phyloP scores from a whole-genome alignment of 1,140 invertebrate genomes.

The Drosophila eugracilis region DNA sequence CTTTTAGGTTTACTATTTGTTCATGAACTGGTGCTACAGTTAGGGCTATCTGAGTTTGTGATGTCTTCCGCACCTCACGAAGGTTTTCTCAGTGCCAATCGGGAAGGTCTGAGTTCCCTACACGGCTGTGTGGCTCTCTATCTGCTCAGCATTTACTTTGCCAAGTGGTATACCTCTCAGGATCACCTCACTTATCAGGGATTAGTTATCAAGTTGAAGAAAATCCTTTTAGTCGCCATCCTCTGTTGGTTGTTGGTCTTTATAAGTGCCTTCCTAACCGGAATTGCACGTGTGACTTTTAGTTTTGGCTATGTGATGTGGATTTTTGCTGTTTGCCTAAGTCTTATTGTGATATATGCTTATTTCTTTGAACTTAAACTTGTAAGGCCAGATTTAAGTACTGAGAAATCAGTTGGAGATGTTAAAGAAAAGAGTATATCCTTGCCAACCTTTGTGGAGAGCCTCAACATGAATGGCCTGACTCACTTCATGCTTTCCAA shows the following conservation, averaged over 20 bases:
- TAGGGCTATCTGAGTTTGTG: constrained; percentile 90
- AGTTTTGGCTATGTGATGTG: constrained; percentile 60
- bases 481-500: constrained; percentile 66
- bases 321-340: constrained; percentile 24
- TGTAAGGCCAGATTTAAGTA: not conserved
- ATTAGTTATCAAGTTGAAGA: constrained; percentile 32
- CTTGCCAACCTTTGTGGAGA: constrained; percentile 52
- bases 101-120: constrained; percentile 94
- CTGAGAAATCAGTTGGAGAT: constrained; percentile 1
- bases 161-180: constrained; percentile 53
- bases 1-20: constrained; percentile 85
- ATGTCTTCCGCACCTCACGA: constrained; percentile 86
- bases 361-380: constrained; percentile 55
- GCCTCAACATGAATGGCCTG: constrained; percentile 64
- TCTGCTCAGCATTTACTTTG: constrained; percentile 89
- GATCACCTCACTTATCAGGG: constrained; percentile 22
- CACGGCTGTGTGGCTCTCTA: constrained; percentile 94
- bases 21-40: constrained; percentile 90
- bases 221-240: constrained; percentile 10
- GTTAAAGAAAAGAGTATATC: not conserved
- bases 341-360: constrained; percentile 39
- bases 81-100: constrained; percentile 92
- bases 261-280: constrained; percentile 15
- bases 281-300: constrained; percentile 62
- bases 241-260: constrained; percentile 36